These are phyloP conservation scores for Boloria euphrosyne DNA, from an alignment of 2,888 invertebrate genomes.

Conservation along the genomic window DNA sequence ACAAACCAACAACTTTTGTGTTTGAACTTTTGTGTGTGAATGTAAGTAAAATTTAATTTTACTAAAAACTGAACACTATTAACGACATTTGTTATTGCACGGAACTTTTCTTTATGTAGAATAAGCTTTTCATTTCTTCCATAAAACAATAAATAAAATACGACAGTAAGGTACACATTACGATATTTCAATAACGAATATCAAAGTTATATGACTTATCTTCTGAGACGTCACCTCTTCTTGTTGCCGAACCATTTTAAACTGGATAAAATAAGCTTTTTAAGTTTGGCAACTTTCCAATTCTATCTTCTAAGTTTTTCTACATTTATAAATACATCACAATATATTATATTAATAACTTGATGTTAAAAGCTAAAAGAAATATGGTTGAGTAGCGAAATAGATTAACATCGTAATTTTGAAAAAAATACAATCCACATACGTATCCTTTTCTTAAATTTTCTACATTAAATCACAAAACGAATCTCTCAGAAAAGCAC, in stretches of 20 bases:
- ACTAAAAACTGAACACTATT: too few relatives aligned
- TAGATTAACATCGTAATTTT: too few relatives aligned
- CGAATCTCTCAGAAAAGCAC: too few relatives aligned
- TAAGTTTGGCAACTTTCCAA: constrained; percentile 6
- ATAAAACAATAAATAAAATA: background rate
- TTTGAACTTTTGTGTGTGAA: too few relatives aligned
- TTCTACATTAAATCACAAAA: too few relatives aligned
- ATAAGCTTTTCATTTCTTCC: background rate
- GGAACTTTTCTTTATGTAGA: too few relatives aligned
- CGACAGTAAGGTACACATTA: constrained; percentile 3
- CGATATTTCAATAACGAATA: constrained; percentile 1
- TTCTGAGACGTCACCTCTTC: constrained; percentile 1
- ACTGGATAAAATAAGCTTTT: background rate
- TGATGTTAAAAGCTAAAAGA: background rate
- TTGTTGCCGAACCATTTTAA: background rate
- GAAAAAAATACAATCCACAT: too few relatives aligned
- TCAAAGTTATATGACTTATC: constrained; percentile 12
- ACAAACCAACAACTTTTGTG: too few relatives aligned
- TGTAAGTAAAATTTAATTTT: too few relatives aligned
- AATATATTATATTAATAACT: background rate
- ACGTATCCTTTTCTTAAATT: too few relatives aligned
- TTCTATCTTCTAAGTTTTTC: constrained; percentile 7
- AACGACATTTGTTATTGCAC: too few relatives aligned
- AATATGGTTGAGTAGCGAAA: too few relatives aligned
- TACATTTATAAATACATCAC: background rate